phyloP scores from a whole-genome alignment of 2,888 invertebrate genomes.

The Drosophila cracens region DNA sequence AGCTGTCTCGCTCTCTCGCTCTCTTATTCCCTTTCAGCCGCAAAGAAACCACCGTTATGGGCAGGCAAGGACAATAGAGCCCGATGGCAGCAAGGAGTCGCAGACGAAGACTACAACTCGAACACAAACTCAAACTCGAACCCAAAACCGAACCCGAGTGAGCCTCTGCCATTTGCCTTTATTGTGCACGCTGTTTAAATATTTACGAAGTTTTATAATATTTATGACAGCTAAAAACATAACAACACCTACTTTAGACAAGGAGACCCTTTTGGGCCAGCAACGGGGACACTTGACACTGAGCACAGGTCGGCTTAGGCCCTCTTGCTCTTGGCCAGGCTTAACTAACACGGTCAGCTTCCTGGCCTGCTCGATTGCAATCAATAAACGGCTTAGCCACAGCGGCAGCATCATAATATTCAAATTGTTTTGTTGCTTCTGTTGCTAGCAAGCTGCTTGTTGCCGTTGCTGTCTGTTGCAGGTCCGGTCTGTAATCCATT shows the following conservation, averaged over 20 bases:
- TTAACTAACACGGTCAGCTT: conserved; percentile 50
- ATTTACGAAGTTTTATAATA: conserved; percentile 80
- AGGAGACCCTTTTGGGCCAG: conserved; percentile 35
- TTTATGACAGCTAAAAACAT: conserved; percentile 80
- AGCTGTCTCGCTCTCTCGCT: not conserved
- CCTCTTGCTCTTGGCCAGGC: conserved; percentile 5
- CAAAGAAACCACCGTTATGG: conserved; percentile 59
- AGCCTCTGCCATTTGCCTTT: conserved; percentile 76
- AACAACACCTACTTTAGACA: conserved; percentile 72
- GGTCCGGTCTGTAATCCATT: conserved; percentile 69
- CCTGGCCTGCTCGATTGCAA: conserved; percentile 67
- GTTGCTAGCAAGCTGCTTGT: not conserved
- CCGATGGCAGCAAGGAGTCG: conserved; percentile 16
- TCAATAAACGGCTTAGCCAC: conserved; percentile 78
- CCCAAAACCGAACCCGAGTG: conserved; percentile 23
- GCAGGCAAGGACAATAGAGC: conserved; percentile 50
- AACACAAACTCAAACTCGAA: conserved; percentile 1
- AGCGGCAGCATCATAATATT: conserved; percentile 58
- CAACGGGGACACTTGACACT: conserved; percentile 72
- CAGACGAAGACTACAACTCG: conserved; percentile 5
- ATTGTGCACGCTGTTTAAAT: conserved; percentile 79
- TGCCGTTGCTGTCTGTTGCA: conserved; percentile 12
- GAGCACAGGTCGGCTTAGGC: conserved; percentile 37
- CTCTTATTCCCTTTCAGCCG: conserved; percentile 8
- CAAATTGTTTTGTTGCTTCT: conserved; percentile 53